Evolutionary conservation across 2,888 invertebrate genomes (phyloP), one percentile per base, ranked within the genome.

Genomic region (Rhimphoctona megacephalus): DNA sequence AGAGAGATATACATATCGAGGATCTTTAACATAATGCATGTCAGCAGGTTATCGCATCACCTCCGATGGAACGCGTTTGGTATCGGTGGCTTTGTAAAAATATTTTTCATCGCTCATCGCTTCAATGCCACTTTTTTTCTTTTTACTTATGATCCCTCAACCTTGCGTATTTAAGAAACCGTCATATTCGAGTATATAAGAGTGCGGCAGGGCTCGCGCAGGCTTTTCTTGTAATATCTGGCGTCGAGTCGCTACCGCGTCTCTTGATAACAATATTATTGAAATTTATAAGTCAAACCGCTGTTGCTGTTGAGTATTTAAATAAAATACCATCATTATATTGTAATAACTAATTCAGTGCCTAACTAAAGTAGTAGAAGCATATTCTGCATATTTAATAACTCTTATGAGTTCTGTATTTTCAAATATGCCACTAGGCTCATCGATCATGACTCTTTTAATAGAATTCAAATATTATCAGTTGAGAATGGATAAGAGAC

Each of bases 41-140:
- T 74, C 66, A n/a, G 64, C 30, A 33, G 52, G 73, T 73, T 69
- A 69, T 69, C 66, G 33, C 69, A 69, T 69, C 39, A 69, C 11
- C 69, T 43, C 39, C 69, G 14, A 69, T 22, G 39, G 39, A 43
- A 69, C 7, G 39, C 36, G 36, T 61, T 30, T 7, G 30, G 30
- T 30, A 0, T 61, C 30, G 14, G 30, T 30, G 25, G 61, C 61
- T 61, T 61, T 39, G 19, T 36, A n/a, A 66, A 39, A 36, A 66
- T 66, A 66, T 66, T 66, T 66, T 66, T 66, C 61, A 61, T 66
- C 39, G 19, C 66, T 36, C 36, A 57, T 66, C n/a, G 66, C 39
- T 66, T 39, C 66, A 66, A 66, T 66, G 66, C 19, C 66, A 36
- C n/a, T 7, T 39, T 39, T 39, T n/a, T 66, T 25, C 22, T 39